Conservation (phyloP, 1,140 invertebrate genomes). For the Batillaria attramentaria region DNA sequence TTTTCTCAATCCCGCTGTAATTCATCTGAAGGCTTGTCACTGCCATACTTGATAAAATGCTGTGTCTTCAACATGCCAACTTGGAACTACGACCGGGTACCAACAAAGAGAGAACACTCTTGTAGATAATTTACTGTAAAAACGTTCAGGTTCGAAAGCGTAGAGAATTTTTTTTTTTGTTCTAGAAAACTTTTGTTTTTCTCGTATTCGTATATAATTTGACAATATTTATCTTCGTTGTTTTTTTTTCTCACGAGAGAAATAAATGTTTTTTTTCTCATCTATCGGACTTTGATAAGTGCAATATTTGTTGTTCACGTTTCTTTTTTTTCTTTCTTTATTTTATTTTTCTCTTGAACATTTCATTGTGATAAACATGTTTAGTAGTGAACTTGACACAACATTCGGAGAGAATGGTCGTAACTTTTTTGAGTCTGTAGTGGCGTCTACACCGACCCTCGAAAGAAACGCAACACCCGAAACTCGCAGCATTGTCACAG, state of each 20-base stretch:
- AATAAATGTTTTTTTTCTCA: not conserved
- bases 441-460: not conserved
- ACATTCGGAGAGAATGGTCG: not conserved
- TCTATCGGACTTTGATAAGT: not conserved
- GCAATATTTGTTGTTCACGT: slow-evolving; percentile 24
- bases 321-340: slow-evolving; percentile 1
- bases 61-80: not conserved
- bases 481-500: not conserved
- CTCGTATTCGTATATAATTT: no score
- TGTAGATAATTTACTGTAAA: not conserved
- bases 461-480: not conserved
- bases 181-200: no score
- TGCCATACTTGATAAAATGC: not conserved
- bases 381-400: not conserved
- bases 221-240: not conserved
- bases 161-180: slow-evolving; percentile 9
- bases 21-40: not conserved
- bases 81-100: not conserved
- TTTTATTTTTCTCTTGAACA: not conserved
- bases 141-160: not conserved
- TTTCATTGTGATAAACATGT: slow-evolving; percentile 16
- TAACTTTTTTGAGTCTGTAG: not conserved
- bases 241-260: not conserved
- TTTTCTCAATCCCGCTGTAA: not conserved
- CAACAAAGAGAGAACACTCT: not conserved